Base-by-base conservation (phyloP, 2,888 invertebrate species). In the Cheilosia variabilis region DNA sequence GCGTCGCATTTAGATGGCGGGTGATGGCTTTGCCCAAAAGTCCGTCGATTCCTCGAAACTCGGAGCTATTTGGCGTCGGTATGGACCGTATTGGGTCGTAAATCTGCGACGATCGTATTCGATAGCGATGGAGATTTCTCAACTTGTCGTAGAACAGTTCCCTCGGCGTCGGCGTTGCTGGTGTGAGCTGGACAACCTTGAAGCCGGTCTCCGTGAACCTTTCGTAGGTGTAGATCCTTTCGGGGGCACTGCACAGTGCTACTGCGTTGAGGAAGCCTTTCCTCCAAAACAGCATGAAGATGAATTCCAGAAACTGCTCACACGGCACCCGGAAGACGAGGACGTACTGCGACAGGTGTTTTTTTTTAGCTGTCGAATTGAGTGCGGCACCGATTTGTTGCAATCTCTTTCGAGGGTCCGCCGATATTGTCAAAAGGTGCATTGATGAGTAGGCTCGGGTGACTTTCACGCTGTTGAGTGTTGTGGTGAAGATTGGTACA, bases 31-130 rank as follows among this genome's bases (percentile, higher is more conserved):
- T 68, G 0, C 90, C 90, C 3, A 89, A 41, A 2, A 72, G 60
- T 4, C 90, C 90, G 84, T 91, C 90, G 0, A 89, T 81, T 2
- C 88, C 89, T 0, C 58, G 63, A 43, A 88, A 90, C 0, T 89
- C 90, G 1, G 79, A 53, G 4, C 73, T 57, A 2, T 88, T 81
- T 0, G 66, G 7, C 5, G 81, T 31, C 0, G 91, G 90, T 2
- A 89, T 9, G 0, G 91, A 91, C 1, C 90, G 87, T 55, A 90
- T 52, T 0, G 88, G 88, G 19, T 90, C 88, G 3, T 66, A 63
- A 37, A 92, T 91, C 89, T 91, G 90, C 1, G 90, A 89, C 4
- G 89, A 88, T 1, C 89, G 88, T 2, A 91, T 17, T 9, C 88
- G 86, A 55, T 81, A 89, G 1, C 89, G 90, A 37, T 82, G 87